Conservation (phyloP, 2,113 vertebrate genomes). For the Nyctibius bracteatus region DNA sequence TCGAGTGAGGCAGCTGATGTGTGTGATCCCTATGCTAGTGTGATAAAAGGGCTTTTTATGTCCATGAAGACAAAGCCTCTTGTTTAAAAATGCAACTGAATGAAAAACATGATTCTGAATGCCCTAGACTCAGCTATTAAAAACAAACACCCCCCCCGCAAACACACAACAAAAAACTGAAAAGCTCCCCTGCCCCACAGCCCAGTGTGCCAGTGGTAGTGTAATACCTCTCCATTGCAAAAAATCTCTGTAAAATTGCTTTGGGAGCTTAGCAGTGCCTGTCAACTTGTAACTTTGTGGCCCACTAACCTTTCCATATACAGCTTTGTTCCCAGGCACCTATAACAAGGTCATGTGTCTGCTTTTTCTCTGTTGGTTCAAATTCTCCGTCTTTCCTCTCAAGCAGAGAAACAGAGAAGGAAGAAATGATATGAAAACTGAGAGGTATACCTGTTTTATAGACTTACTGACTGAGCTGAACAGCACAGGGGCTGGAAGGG, state of each 20-base stretch:
- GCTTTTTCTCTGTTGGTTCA: not conserved
- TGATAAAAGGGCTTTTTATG: constrained; percentile 34
- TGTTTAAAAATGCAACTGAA: constrained; percentile 44
- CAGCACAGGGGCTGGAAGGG: not conserved
- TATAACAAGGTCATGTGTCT: not conserved
- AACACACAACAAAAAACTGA: not conserved
- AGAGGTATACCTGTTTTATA: not conserved
- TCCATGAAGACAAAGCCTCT: constrained; percentile 25
- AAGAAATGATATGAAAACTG: not conserved
- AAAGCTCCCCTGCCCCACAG: not conserved
- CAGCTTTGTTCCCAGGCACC: not conserved
- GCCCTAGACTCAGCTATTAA: constrained; percentile 14
- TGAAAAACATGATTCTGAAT: constrained; percentile 23
- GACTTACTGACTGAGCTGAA: not conserved
- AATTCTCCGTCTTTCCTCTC: not conserved
- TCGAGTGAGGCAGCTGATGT: not conserved
- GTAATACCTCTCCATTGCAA: not conserved
- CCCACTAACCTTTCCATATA: not conserved
- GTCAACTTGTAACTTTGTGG: not conserved
- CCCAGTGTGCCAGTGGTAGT: not conserved
- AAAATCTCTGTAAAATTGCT: not conserved
- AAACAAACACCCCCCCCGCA: no score
- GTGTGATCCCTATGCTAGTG: not conserved
- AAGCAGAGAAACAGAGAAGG: not conserved
- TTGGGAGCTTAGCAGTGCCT: not conserved